Evolutionary conservation across 2,113 vertebrate species (phyloP), one percentile per base, ranked within the genome.

Genomic region (Hemichromis elongatus): DNA sequence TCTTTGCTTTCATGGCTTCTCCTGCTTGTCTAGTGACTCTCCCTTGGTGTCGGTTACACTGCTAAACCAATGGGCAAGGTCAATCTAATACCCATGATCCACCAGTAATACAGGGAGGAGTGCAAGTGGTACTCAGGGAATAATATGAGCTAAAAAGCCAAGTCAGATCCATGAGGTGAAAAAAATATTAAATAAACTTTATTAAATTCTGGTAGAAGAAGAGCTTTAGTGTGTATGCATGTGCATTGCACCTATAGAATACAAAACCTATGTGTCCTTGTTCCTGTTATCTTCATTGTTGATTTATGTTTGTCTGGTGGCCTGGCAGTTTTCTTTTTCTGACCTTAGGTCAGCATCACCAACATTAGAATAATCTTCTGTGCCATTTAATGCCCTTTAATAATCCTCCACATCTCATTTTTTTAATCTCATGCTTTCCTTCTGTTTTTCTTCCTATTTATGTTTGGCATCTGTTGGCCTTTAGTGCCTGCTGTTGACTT

Each of bases 341-440:
- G 94, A 93, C 90, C 85, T 93, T 82, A 85, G 77, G 83, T 66
- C 83, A 83, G 88, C 80, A 37, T 86, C 89, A 81, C 68, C 84
- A 87, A 86, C 87, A 88, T 89, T 87, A 83, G 45, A 90, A 89
- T 95, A 95, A 95, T 96, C 94, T 94, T 92, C 88, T 94, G 90
- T 93, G 93, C 93, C 92, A 95, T 95, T 96, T 96, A 96, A 96
- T 96, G 91, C 94, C 89, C 90, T 90, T 88, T 86, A 73, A 95
- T 96, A 95, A 96, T 95, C 94, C 92, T 77, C 86, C 14, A 18
- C 82, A 89, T 94, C 85, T 90, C 82, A 83, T 92, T 92, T 93
- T 70, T 95, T 95, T 93, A 95, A 94, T 95, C 95, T 94, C 82
- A 18, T 77, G 70, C 86, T 86, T 83, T 93, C 91, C 93, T 95